Evolutionary conservation across 35 echinoderm and acorn worm genomes (phyloP).

Genomic region (Patiria miniata): DNA sequence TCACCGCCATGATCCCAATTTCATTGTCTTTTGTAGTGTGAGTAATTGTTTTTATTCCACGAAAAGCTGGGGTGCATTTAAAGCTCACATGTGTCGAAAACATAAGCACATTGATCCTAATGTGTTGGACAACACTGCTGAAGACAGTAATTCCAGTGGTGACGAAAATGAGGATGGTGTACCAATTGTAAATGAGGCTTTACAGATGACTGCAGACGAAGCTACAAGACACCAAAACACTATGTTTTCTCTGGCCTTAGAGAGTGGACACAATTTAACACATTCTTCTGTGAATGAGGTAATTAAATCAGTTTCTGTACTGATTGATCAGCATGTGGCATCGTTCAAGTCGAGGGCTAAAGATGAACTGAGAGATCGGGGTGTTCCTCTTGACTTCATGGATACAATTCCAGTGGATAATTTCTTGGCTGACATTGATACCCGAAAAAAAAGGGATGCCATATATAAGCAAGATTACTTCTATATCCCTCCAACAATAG

Average conservation of each 20-base stretch:
- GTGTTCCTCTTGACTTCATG: constrained; percentile 12
- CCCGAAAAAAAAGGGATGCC: not conserved
- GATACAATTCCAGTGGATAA: constrained; percentile 3
- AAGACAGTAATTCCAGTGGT: not conserved
- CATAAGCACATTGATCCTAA: not conserved
- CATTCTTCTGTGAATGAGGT: not conserved
- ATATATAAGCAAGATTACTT: constrained; percentile 11
- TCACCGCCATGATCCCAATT: constrained; percentile 43
- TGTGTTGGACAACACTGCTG: not conserved
- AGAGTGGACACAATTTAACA: not conserved
- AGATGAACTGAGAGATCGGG: not conserved
- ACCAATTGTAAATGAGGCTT: not conserved
- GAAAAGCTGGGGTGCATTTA: not conserved
- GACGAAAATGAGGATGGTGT: not conserved
- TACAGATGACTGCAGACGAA: not conserved
- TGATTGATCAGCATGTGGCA: not conserved
- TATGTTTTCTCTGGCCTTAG: not conserved
- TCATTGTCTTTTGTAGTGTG: constrained; percentile 41
- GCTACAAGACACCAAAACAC: not conserved
- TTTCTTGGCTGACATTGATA: constrained; percentile 1
- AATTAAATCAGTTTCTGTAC: not conserved
- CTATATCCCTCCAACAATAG: constrained; percentile 20
- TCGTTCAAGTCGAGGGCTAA: not conserved
- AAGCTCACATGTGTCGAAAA: not conserved
- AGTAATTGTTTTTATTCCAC: not conserved